Evolutionary conservation across 2,797 vertebrate species (phyloP), one percentile per base, ranked within the genome.

Genomic region (Halcyon badia): DNA sequence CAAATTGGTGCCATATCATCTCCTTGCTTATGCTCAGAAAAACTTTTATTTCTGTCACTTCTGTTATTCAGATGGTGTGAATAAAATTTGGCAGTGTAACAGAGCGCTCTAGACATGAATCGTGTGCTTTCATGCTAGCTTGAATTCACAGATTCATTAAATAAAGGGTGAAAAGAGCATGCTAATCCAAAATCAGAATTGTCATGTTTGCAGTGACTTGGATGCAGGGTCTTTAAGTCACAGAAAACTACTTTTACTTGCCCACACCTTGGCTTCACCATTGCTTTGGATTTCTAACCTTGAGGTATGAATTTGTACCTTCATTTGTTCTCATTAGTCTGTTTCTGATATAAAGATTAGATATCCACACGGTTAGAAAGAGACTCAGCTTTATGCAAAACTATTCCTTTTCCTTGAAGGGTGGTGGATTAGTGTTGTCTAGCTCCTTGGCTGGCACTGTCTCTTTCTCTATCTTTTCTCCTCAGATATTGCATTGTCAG

Each of bases 41-140:
- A 91, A 92, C 77, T 89, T 87, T 61, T 28, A 49, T 83, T 96
- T 94, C 44, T 84, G 28, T 28, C 42, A 51, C 25, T 82, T 83
- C 84, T 94, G 66, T 73, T 83, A 52, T 71, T 92, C 39, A 88
- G 60, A 30, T 5, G 4, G 10, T 24, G 26, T 46, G 46, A 83
- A 61, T 83, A 89, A 90, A 95, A 94, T 48, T 52, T 31, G 69
- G 31, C 22, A 49, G 65, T 61, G 31, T 69, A 87, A 75, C 49
- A 81, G 68, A 83, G 21, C 33, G 68, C 37, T 56, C 1, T 16
- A 81, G 25, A 76, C 41, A 33, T 11, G 61, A 89, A 69, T 51
- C 65, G 16, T 69, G 17, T 52, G 35, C 49, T 81, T 79, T 92
- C 71, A 76, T 24, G 52, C 25, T 37, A 31, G 31, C 48, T 66